Percentiles rank a stretch among this genome's conserved stretches.
Conservation (phyloP, 2,888 invertebrate genomes). For the Apeira syringaria region DNA sequence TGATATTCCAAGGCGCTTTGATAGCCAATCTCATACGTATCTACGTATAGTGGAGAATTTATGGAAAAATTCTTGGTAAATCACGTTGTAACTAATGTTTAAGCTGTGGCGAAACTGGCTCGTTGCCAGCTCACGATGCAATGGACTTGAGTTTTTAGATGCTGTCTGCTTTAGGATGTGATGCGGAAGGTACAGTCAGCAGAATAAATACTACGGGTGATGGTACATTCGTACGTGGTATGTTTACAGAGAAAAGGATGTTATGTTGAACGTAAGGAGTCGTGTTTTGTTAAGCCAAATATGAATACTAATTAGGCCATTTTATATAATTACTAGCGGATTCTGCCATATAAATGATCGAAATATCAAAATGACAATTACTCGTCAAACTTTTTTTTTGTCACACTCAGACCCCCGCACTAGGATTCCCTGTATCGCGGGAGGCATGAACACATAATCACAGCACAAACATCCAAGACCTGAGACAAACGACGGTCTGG, state of each 20-base stretch:
- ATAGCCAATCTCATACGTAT: slow-evolving; percentile 10
- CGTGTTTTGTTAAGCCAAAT: too few species aligned
- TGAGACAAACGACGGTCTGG: too few species aligned
- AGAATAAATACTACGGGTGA: background rate
- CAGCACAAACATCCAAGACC: too few species aligned
- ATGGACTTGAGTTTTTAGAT: slow-evolving; percentile 27
- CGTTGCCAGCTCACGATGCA: slow-evolving; percentile 33
- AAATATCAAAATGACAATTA: too few species aligned
- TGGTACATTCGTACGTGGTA: background rate
- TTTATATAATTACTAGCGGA: too few species aligned
- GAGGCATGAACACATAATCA: too few species aligned
- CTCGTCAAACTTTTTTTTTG: too few species aligned
- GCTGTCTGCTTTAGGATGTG: slow-evolving; percentile 15
- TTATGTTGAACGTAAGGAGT: too few species aligned
- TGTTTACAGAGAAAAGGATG: background rate
- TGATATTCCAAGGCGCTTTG: slow-evolving; percentile 10
- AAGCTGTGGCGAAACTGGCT: slow-evolving; percentile 26
- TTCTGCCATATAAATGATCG: too few species aligned
- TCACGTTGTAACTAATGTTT: background rate
- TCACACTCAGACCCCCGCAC: too few species aligned
- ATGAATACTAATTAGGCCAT: too few species aligned
- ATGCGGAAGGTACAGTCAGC: slow-evolving; percentile 9
- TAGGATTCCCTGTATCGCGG: too few species aligned
- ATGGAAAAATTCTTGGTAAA: background rate
- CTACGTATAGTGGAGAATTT: slow-evolving; percentile 21